Evolutionary conservation across 30 jellyfish, hydroid and myxozoan genomes (phyloP).

Genomic region (Chrysaora quinquecirrha): DNA sequence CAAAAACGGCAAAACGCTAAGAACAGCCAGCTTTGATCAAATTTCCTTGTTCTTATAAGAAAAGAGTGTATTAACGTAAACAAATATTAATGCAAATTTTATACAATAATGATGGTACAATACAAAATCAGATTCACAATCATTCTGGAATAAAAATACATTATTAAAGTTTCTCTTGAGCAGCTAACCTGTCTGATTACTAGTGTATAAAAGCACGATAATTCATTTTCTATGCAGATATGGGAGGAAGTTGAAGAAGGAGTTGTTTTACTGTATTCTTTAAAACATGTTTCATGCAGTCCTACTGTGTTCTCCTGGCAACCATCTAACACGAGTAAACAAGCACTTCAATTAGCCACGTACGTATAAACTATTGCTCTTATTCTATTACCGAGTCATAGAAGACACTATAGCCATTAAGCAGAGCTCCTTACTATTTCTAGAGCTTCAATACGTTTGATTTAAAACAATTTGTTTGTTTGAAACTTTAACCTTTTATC

Average conservation of each 20-base stretch:
- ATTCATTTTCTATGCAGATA: constrained; percentile 24
- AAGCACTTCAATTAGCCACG: constrained; percentile 65
- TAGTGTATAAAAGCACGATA: too few relatives aligned
- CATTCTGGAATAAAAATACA: too few relatives aligned
- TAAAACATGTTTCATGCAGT: constrained; percentile 57
- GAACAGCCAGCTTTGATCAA: too few relatives aligned
- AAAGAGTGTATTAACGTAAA: too few relatives aligned
- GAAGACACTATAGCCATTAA: neutral
- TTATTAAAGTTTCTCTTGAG: too few relatives aligned
- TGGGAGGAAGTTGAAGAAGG: constrained; percentile 72
- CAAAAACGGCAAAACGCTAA: too few relatives aligned
- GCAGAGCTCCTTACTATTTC: neutral
- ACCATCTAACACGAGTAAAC: constrained; percentile 31
- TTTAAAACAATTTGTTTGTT: neutral
- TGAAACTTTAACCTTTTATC: neutral
- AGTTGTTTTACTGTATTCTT: constrained; percentile 40
- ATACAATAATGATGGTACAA: too few relatives aligned
- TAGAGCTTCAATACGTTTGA: neutral
- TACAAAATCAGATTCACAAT: too few relatives aligned
- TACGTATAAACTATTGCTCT: constrained; percentile 7
- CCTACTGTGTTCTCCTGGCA: constrained; percentile 92
- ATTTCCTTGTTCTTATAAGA: too few relatives aligned
- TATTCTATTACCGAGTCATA: neutral
- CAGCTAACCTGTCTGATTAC: too few relatives aligned
- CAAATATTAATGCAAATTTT: too few relatives aligned